These are phyloP conservation scores for Tympanuchus pallidicinctus DNA, from an alignment of 2,113 vertebrate genomes.

Conservation along the genomic window DNA sequence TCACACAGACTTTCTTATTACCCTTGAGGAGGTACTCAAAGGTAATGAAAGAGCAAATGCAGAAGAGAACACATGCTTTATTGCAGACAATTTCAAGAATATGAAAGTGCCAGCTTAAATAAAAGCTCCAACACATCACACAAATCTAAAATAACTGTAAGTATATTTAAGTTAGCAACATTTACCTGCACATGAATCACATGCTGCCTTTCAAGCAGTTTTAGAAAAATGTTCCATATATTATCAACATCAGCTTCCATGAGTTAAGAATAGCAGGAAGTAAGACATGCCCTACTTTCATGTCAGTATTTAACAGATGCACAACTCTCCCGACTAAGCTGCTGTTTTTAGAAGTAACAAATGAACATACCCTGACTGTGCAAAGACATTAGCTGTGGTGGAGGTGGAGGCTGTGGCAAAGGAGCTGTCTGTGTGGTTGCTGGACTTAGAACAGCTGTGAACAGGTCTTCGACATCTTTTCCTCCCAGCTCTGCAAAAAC, in stretches of 20 bases:
- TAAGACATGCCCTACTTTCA: not conserved
- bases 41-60: not conserved
- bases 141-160: not conserved
- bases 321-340: not conserved
- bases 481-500: slow-evolving; percentile 88
- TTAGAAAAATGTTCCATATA: not conserved
- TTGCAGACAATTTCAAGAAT: not conserved
- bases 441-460: slow-evolving; percentile 94
- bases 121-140: not conserved
- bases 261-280: not conserved
- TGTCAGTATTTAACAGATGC: not conserved
- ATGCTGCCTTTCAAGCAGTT: not conserved
- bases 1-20: not conserved
- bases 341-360: not conserved
- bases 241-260: not conserved
- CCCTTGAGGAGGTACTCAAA: not conserved
- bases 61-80: not conserved
- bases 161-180: not conserved
- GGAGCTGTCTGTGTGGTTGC: slow-evolving; percentile 82
- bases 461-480: slow-evolving; percentile 96
- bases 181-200: not conserved
- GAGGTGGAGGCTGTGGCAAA: slow-evolving; percentile 83
- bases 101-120: not conserved
- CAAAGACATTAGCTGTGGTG: slow-evolving; percentile 81
- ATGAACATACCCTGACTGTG: slow-evolving; percentile 81